Percentiles rank a stretch among this genome's conserved stretches.
Evolutionary conservation across 2,797 vertebrate species (phyloP).

Genomic region (Oceanodroma leucorhoa): DNA sequence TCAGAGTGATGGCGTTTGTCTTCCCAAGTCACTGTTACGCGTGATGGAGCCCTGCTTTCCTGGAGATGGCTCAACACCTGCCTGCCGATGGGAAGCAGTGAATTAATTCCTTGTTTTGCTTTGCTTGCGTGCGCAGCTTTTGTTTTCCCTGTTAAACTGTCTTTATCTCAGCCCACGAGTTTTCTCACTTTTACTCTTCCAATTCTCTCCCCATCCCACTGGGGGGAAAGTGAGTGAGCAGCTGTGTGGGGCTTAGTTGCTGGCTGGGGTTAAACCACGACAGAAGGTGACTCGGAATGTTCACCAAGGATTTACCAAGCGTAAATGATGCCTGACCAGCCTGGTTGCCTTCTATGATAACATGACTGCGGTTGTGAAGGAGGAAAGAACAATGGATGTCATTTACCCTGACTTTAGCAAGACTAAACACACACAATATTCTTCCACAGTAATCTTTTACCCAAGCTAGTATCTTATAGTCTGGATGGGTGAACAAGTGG

Average conservation of each 20-base stretch:
- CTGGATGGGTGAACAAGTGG: neutral
- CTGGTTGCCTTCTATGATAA: neutral
- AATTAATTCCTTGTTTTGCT: neutral
- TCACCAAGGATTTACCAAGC: neutral
- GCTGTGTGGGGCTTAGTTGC: neutral
- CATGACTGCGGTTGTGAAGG: neutral
- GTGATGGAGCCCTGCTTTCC: neutral
- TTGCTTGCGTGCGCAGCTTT: neutral
- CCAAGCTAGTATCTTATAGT: neutral
- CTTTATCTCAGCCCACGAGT: neutral
- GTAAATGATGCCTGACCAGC: neutral
- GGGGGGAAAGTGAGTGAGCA: neutral
- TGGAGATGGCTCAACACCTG: neutral
- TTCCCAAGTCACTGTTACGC: accelerated
- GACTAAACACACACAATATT: neutral
- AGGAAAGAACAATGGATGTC: neutral
- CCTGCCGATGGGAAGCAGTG: neutral
- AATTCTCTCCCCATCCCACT: neutral
- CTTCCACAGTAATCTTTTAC: neutral
- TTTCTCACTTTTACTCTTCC: neutral
- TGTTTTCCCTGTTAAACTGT: neutral
- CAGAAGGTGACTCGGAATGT: neutral
- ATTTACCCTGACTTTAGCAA: neutral
- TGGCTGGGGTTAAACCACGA: neutral
- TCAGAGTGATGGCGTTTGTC: neutral